Evolutionary conservation across 1,140 invertebrate genomes (phyloP).

Genomic region (Cherax destructor): DNA sequence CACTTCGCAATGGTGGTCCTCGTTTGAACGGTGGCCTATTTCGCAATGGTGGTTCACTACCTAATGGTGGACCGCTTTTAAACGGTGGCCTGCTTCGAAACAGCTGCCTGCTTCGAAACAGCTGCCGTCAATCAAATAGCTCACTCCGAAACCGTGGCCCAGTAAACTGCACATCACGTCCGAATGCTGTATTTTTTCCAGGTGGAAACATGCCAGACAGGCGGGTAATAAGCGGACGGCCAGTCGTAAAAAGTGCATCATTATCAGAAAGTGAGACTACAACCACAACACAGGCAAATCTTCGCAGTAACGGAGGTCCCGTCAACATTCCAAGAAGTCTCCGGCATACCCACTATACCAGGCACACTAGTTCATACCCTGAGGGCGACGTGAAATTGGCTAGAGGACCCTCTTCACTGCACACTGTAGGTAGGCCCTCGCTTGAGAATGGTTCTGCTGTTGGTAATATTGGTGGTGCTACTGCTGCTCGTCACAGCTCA

Average conservation of each 20-base stretch:
- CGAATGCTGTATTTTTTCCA: not conserved
- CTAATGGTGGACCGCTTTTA: not conserved
- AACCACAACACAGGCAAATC: not conserved
- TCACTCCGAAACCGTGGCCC: constrained; percentile 20
- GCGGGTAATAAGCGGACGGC: not conserved
- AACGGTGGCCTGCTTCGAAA: constrained; percentile 1
- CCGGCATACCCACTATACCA: not conserved
- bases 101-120: not conserved
- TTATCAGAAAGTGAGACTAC: not conserved
- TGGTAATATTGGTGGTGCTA: too few species aligned
- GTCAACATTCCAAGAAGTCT: not conserved
- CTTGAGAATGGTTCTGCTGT: not conserved
- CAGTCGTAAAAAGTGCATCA: constrained; percentile 24
- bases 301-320: not conserved
- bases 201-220: not conserved
- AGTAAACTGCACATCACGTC: not conserved
- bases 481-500: constrained; percentile 13
- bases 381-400: not conserved
- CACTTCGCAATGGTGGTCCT: too few species aligned
- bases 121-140: not conserved
- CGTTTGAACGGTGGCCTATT: not conserved
- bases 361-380: not conserved
- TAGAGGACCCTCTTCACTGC: not conserved
- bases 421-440: not conserved
- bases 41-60: not conserved